phyloP scores from a whole-genome alignment of 2,113 vertebrate species.

The Rutilus rutilus region DNA sequence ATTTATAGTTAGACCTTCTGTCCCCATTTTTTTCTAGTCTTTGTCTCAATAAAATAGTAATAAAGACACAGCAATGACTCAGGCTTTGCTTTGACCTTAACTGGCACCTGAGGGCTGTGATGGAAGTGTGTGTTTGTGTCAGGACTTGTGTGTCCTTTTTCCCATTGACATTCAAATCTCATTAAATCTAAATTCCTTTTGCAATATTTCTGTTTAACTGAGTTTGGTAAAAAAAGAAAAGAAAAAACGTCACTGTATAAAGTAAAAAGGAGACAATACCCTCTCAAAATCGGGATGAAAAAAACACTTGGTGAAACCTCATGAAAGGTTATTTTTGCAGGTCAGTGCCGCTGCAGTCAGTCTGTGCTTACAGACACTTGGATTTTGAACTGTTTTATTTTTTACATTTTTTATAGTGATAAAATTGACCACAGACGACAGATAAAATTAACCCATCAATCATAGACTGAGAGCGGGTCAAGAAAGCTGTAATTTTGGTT shows the following conservation, averaged over 20 bases:
- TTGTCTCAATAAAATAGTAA: conserved; percentile 62
- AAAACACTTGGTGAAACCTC: not conserved
- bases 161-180: conserved; percentile 68
- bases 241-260: not conserved
- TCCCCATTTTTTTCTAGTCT: conserved; percentile 50
- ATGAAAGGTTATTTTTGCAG: conserved; percentile 1
- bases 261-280: not conserved
- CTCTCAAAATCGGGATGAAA: not conserved
- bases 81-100: conserved; percentile 68
- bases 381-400: not conserved
- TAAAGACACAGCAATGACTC: conserved; percentile 63
- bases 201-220: conserved; percentile 57
- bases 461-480: conserved; percentile 9
- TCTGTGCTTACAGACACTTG: not conserved
- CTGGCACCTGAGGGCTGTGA: conserved; percentile 61
- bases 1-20: conserved; percentile 8
- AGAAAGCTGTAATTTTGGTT: conserved; percentile 29
- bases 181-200: conserved; percentile 68
- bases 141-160: conserved; percentile 60
- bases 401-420: not conserved
- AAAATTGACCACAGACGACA: not conserved
- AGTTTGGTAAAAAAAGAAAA: not conserved
- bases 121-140: conserved; percentile 41
- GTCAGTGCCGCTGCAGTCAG: not conserved
- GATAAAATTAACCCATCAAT: conserved; percentile 39